Base-by-base conservation (phyloP, 2,888 invertebrate species). In the Caenorhabditis parvicauda region DNA sequence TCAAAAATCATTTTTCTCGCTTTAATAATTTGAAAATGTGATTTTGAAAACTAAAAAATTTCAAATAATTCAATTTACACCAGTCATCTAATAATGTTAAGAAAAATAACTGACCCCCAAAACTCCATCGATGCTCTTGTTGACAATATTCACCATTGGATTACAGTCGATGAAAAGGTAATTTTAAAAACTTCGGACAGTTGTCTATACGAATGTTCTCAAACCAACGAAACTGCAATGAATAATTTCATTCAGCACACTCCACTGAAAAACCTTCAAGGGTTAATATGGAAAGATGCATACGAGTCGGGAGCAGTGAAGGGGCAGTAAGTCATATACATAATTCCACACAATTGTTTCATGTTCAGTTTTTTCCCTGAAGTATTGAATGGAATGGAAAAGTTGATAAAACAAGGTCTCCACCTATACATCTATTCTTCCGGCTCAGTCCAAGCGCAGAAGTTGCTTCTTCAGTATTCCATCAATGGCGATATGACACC, bases 361-460 rank as follows among this genome's bases (percentile, higher is more conserved):
- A 2, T 29, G n/a, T 66, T 64, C 53, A 67, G 93, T 82, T 86
- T 95, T 27, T 95, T 89, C 82, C 87, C 89, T 9, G 95, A 95
- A 83, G 92, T 93, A 0, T 85, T 87, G 0, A 84, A 85, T 17
- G 88, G 89, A 1, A 85, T 95, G 44, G 86, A 89, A 77, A 83
- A 85, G 58, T 90, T 92, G 21, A 22, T 22, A 2, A 21, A 50
- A 89, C 86, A 86, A 2, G 89, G 88, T 25, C 86, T 87, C 32
- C 87, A 86, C 65, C 84, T 94, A 46, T 92, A 88, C 80, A 88
- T 93, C 61, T 95, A 90, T 82, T 94, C 94, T 0, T 92, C 92
- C 25, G 94, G 93, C 44, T 92, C 91, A 53, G 87, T 91, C 0
- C 88, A 89, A 75, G 90, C 93, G 14, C 95, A 95, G 82, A 89